Base-by-base conservation (phyloP, 2,113 vertebrate genomes). In the Pachyramphus minor region DNA sequence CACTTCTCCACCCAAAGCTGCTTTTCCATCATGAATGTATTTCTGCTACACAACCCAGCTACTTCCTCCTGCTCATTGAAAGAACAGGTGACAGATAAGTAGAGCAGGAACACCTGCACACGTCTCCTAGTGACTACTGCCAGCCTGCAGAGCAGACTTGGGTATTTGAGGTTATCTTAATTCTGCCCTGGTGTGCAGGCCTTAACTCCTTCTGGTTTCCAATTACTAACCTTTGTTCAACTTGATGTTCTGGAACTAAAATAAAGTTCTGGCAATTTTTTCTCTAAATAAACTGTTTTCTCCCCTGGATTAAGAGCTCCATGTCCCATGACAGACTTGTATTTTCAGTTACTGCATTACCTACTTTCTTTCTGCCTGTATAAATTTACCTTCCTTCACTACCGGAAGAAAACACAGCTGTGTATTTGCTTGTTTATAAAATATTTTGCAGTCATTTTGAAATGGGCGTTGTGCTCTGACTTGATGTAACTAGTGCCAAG, bases 71-170 rank as follows among this genome's bases (percentile, higher is more conserved):
- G 7, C 35, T 41, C n/a, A 55, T 5, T 37, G 28, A 64, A 64
- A 76, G 28, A n/a, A 3, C 28, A 76, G 39, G 27, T 69, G 67
- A 64, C 15, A 59, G 30, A 31, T 37, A 12, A 85, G 33, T 6
- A 55, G 5, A 16, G 41, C 37, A 52, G 58, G 44, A 82, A 58
- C 33, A 49, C 28, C 62, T n/a, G 35, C 41, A 28, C 20, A 3
- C 0, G 0, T 49, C 76, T 91, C 49, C 44, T 74, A 50, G 15
- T 31, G 31, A 75, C 58, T 73, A 13, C 2, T 42, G n/a, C 22
- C 44, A 86, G 49, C 45, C 59, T 20, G 28, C 84, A 81, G 35
- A 77, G 37, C 42, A 63, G 44, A 30, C 42, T 49, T 71, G 44
- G 28, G 37, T 30, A 14, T 83, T 14, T 49, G 58, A 60, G 5